Evolutionary conservation across 2,888 invertebrate species (phyloP), one percentile per base, ranked within the genome.

Genomic region (Thymelicus acteon): DNA sequence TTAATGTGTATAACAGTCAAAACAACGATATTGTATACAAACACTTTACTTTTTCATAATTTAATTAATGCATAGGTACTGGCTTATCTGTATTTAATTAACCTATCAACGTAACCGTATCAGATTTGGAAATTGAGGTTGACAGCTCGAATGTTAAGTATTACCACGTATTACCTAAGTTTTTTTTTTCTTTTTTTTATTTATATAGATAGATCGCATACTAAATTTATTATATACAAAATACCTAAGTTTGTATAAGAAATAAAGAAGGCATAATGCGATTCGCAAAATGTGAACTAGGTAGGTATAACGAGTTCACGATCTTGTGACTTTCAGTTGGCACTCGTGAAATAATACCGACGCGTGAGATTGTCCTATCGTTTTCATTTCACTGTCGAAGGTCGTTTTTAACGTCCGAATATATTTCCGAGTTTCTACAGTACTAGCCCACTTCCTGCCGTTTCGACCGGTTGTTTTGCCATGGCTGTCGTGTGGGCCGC

Each of bases 361-460:
- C 44, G 44, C 40, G 64, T 49, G 54, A 15, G 15, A 48, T 60
- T 48, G 63, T 60, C 69, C 48, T 69, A 69, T 69, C 63, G 63
- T 80, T 83, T 84, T 82, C 81, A 85, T 73, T 84, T 85, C 77
- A 80, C 81, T 84, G 86, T 79, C 84, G 89, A 91, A 91, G 91
- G 90, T 89, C 89, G 86, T 83, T 76, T 68, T 76, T 77, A 80
- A 77, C 78, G 78, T 76, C 76, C 77, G 75, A 75, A 73, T 76
- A 72, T 80, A 83, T 84, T 65, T 81, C 79, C 81, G 83, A 89
- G 86, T 91, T 90, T 91, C 89, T 90, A 88, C 85, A 85, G 91
- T 90, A 88, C 85, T 85, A 91, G 80, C 83, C 90, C 79, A 90
- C 89, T 90, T 90, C 85, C 84, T 80, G 77, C 72, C 76, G 78